Conservation (phyloP, 2,888 invertebrate genomes). For the Trichopoda pennipes region DNA sequence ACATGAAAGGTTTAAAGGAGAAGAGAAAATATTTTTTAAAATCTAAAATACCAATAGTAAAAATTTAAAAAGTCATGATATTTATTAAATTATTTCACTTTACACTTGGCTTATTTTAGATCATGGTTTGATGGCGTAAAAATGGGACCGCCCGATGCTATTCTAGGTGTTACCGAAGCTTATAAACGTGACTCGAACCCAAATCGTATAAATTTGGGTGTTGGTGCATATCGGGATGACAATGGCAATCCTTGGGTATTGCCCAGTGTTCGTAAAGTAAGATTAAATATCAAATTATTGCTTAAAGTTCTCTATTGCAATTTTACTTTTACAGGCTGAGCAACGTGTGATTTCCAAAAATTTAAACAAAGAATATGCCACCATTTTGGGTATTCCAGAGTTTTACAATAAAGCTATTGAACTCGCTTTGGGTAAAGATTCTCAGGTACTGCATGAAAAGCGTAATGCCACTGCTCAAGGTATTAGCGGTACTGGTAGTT, state of each 20-base stretch:
- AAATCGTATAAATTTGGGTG: constrained; percentile 98
- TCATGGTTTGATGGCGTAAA: constrained; percentile 93
- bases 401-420: constrained; percentile 92
- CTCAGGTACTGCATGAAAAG: constrained; percentile 85
- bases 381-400: constrained; percentile 92
- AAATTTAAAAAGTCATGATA: no score
- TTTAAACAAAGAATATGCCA: constrained; percentile 96
- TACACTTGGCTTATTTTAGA: constrained; percentile 48
- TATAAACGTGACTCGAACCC: constrained; percentile 94
- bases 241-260: constrained; percentile 97
- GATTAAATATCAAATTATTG: neutral
- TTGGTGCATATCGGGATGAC: constrained; percentile 98
- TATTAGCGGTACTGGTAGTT: constrained; percentile 98
- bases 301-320: neutral
- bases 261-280: constrained; percentile 90
- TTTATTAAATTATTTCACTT: neutral
- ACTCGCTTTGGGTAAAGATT: constrained; percentile 93
- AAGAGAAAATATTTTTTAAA: no score
- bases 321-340: constrained; percentile 87
- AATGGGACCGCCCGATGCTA: constrained; percentile 99
- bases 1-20: no score
- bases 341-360: constrained; percentile 85
- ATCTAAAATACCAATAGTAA: no score
- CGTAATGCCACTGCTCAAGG: constrained; percentile 89
- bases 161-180: constrained; percentile 98